Conservation (phyloP, 2,797 vertebrate species). For the Numenius phaeopus region DNA sequence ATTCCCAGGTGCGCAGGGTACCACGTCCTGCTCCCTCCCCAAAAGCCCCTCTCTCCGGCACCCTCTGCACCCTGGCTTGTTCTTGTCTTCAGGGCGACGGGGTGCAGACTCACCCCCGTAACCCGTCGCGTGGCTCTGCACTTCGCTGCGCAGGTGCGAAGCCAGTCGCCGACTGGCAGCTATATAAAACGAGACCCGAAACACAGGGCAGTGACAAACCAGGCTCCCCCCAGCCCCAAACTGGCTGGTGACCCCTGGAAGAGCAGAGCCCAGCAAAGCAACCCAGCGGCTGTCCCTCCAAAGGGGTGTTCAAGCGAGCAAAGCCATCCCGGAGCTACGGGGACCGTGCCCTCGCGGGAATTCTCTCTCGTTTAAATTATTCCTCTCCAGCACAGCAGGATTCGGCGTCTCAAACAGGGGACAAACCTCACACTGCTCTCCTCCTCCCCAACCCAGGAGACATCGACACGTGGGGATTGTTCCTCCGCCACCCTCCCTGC, state of each 20-base stretch:
- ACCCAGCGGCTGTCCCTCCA: rapidly evolving
- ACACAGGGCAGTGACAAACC: rapidly evolving
- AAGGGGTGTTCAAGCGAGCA: rapidly evolving
- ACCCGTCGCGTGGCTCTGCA: rapidly evolving
- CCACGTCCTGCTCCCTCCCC: neutral
- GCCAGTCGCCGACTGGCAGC: rapidly evolving
- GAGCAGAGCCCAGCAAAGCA: neutral
- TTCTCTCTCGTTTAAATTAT: neutral
- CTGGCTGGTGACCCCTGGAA: rapidly evolving
- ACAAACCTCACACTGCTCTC: neutral
- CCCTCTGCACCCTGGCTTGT: rapidly evolving
- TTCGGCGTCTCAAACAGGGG: neutral
- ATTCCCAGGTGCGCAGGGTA: rapidly evolving
- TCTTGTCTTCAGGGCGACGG: rapidly evolving
- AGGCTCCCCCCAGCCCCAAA: neutral
- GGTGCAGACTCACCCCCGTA: neutral
- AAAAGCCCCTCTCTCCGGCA: rapidly evolving
- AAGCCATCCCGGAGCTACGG: rapidly evolving
- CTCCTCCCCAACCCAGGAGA: neutral
- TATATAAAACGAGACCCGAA: rapidly evolving
- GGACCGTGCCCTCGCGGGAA: rapidly evolving
- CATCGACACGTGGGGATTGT: neutral
- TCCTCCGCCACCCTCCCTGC: neutral
- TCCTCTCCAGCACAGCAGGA: neutral
- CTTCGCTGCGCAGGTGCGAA: rapidly evolving